Conservation (phyloP, 2,113 vertebrate genomes). For the Eolophus roseicapilla region DNA sequence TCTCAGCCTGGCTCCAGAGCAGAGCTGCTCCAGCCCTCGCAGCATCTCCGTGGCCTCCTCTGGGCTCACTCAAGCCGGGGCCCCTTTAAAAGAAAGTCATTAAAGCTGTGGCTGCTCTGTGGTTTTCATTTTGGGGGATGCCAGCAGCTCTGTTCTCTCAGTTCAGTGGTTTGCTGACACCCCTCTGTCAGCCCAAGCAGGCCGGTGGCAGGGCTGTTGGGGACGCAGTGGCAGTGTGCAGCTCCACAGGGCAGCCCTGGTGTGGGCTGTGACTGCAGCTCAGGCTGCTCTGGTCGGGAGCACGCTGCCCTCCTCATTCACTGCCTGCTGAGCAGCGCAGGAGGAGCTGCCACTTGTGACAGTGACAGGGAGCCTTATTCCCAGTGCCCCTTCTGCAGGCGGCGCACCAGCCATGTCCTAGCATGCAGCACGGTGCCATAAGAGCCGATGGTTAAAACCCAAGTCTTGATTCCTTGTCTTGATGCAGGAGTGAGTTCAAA, state of each 20-base stretch:
- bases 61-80: background rate
- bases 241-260: fast-evolving
- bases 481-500: background rate
- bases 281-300: background rate
- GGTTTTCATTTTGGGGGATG: background rate
- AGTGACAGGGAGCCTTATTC: background rate
- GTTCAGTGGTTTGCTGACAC: background rate
- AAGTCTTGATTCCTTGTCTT: background rate
- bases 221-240: fast-evolving
- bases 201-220: background rate
- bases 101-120: background rate
- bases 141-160: background rate
- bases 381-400: background rate
- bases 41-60: background rate
- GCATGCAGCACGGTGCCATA: background rate
- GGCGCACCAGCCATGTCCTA: fast-evolving
- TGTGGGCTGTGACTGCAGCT: background rate
- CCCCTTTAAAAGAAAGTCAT: background rate
- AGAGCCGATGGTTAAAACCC: background rate
- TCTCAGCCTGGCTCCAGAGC: background rate
- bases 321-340: background rate
- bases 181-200: background rate
- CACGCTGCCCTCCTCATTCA: background rate
- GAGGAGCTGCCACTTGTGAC: background rate
- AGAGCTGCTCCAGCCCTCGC: background rate